Evolutionary conservation across 2,113 vertebrate species (phyloP).

Genomic region (Rousettus leschenaultii): DNA sequence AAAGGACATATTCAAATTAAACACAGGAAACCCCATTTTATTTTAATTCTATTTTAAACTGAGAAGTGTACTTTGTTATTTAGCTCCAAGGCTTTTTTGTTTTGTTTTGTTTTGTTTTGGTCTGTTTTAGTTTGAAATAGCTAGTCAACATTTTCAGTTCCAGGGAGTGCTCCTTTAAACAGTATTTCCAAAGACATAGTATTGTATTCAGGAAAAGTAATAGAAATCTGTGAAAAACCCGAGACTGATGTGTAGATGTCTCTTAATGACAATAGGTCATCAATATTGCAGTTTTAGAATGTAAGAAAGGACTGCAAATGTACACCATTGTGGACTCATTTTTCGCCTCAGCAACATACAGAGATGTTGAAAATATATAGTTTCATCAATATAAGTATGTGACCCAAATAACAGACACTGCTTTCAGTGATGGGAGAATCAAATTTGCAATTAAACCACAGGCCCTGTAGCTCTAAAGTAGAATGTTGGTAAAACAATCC

Average conservation of each 20-base stretch:
- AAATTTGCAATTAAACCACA: conserved; percentile 68
- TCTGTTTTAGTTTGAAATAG: background rate
- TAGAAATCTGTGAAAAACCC: background rate
- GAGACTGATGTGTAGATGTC: background rate
- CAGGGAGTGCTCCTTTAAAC: background rate
- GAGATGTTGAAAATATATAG: background rate
- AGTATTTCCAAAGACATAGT: background rate
- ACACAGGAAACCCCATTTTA: background rate
- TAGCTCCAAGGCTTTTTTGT: background rate
- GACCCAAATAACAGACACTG: background rate
- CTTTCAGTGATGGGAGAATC: background rate
- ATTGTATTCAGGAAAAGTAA: background rate
- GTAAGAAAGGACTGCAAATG: background rate
- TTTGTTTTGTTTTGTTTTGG: background rate
- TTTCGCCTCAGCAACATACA: background rate
- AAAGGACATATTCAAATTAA: conserved; percentile 1
- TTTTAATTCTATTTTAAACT: background rate
- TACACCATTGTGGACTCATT: background rate
- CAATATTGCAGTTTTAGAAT: background rate
- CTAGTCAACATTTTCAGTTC: background rate
- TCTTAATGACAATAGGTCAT: background rate
- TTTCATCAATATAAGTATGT: conserved; percentile 1
- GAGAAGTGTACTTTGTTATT: background rate
- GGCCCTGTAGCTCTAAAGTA: background rate
- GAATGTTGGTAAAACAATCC: conserved; percentile 49